phyloP scores from a whole-genome alignment of 2,888 invertebrate genomes.

The Heliconius cydno region DNA sequence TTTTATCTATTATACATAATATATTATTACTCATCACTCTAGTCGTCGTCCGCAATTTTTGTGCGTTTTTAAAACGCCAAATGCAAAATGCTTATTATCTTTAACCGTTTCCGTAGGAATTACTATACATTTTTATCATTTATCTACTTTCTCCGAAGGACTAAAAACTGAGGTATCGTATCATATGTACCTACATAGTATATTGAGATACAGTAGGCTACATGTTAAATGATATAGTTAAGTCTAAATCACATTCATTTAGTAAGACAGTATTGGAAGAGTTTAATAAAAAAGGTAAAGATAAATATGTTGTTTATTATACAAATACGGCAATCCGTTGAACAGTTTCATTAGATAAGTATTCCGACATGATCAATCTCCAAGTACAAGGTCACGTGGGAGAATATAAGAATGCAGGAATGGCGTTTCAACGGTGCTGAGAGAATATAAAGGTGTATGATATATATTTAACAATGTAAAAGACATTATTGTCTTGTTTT shows the following conservation, averaged over 20 bases:
- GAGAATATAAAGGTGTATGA: conserved; percentile 35
- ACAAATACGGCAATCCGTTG: not conserved
- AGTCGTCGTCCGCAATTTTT: too few species aligned
- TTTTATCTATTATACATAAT: too few species aligned
- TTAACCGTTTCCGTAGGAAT: too few species aligned
- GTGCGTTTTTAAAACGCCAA: too few species aligned
- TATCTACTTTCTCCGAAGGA: too few species aligned
- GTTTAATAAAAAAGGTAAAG: not conserved
- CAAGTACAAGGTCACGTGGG: conserved; percentile 40
- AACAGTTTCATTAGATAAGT: conserved; percentile 33
- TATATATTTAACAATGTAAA: not conserved
- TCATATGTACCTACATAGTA: not conserved
- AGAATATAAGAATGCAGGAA: conserved; percentile 32
- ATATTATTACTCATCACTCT: too few species aligned
- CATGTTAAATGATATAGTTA: not conserved
- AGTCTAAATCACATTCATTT: not conserved
- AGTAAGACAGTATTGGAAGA: not conserved
- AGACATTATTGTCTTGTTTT: not conserved
- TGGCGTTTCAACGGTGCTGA: conserved; percentile 32
- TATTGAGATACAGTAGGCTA: not conserved
- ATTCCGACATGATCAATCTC: conserved; percentile 34
- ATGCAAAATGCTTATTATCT: too few species aligned
- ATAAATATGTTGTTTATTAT: not conserved
- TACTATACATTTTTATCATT: too few species aligned
- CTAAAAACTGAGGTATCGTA: too few species aligned